Base-by-base conservation (phyloP, 2,888 invertebrate genomes). In the Drosophila neotestacea region DNA sequence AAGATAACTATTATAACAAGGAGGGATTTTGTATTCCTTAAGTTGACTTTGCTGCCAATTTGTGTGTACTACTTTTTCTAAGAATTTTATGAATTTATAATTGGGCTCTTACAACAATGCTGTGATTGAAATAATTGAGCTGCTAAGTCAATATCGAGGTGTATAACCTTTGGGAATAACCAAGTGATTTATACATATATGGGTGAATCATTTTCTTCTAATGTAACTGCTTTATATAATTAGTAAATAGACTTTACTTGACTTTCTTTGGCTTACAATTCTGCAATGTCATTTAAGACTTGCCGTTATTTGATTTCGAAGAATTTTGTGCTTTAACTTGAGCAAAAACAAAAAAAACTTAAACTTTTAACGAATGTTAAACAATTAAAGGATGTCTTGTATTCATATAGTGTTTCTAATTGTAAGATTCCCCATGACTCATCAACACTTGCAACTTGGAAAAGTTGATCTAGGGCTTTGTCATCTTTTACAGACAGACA, bases 401-500 rank as follows among this genome's bases (percentile, higher is more conserved):
- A 16, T 16, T 16, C 16, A 16, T 16, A 16, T 16, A 32, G 32
- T 7, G 7, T 32, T 32, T 6, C 2, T 9, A 6, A 32, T 32
- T 6, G 0, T 9, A 6, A 32, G 0, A 32, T 6, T 7, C 7
- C 3, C 32, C 4, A 0, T 52, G 52, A 22, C n/a, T 41, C 39
- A 30, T n/a, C 7, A 13, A 16, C 22, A 41, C 41, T 41, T 41
- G 16, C 16, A 16, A 22, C 10, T 22, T 22, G 28, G 4, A 11
- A 34, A 34, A 34, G 22, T 50, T 27, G 50, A 36, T 50, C 50
- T 50, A 36, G 34, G 34, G 22, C 34, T 50, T 34, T 48, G 16
- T 32, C 48, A 36, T 36, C 4, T 9, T 34, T 34, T 22, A 6
- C 28, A n/a, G 16, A 16, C 13, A 39, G 13, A 34, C 50, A 60